Evolutionary conservation across 2,888 invertebrate species (phyloP).

Genomic region (Lasioglossum oenotherae): DNA sequence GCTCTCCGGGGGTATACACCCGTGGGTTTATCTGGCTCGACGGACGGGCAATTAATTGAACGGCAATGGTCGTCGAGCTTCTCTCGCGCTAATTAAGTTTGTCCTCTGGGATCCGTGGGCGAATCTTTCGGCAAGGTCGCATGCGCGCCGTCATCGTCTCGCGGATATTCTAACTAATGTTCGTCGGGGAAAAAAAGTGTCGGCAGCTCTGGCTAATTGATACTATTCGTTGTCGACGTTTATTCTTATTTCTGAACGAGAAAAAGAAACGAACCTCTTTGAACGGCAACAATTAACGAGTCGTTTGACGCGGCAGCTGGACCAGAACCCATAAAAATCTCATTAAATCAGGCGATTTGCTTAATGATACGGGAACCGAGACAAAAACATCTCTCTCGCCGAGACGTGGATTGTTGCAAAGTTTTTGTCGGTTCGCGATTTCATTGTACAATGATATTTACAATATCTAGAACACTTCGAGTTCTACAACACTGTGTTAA

Average conservation of each 20-base stretch:
- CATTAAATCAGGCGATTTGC: background rate
- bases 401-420: too few species aligned
- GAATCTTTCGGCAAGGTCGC: conserved; percentile 49
- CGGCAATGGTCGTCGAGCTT: conserved; percentile 64
- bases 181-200: background rate
- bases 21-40: conserved; percentile 61
- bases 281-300: background rate
- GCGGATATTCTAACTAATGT: background rate
- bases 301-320: background rate
- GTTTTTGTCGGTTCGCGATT: too few species aligned
- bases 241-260: background rate
- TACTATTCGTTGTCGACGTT: background rate
- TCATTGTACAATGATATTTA: too few species aligned
- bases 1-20: conserved; percentile 45
- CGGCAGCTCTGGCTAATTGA: background rate
- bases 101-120: conserved; percentile 59
- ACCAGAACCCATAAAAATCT: background rate
- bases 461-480: too few species aligned
- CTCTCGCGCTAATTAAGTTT: conserved; percentile 66
- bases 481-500: too few species aligned
- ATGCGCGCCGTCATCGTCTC: background rate
- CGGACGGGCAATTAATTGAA: conserved; percentile 68
- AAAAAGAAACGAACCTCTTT: background rate
- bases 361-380: background rate
- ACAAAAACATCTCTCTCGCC: too few species aligned